Evolutionary conservation across 2,888 invertebrate species (phyloP).

Genomic region (Villa cingulata): DNA sequence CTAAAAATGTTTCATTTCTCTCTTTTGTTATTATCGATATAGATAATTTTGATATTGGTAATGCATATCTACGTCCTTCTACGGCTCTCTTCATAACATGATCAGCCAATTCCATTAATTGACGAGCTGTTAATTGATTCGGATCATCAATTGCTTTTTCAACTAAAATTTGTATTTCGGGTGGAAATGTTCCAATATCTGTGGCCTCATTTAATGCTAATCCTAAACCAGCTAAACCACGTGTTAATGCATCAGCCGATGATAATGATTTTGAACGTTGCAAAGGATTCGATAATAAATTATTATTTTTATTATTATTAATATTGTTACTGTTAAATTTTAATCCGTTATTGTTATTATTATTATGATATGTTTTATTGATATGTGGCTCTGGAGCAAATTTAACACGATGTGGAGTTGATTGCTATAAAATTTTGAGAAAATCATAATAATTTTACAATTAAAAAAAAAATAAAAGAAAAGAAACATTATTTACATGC

Average conservation of each 20-base stretch:
- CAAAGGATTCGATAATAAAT: constrained; percentile 16
- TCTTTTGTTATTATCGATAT: constrained; percentile 79
- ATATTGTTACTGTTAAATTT: constrained; percentile 14
- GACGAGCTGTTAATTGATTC: constrained; percentile 56
- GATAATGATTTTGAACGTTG: constrained; percentile 74
- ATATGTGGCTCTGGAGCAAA: constrained; percentile 32
- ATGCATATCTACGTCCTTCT: constrained; percentile 59
- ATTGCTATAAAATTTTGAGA: constrained; percentile 9
- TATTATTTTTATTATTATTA: constrained; percentile 17
- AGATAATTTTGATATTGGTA: constrained; percentile 73
- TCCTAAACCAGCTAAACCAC: constrained; percentile 52
- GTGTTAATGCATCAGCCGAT: constrained; percentile 56
- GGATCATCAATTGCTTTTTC: constrained; percentile 72
- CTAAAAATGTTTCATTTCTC: constrained; percentile 74
- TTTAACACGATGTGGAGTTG: constrained; percentile 31
- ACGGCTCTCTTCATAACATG: constrained; percentile 68
- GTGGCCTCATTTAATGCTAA: constrained; percentile 52
- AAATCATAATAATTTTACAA: not conserved
- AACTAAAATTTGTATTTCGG: constrained; percentile 58
- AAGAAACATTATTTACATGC: constrained; percentile 34
- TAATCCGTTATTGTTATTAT: constrained; percentile 7
- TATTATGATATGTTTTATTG: constrained; percentile 23
- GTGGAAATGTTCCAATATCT: constrained; percentile 60
- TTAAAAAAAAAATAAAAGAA: too few relatives aligned
- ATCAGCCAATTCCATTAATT: constrained; percentile 73